phyloP scores from a whole-genome alignment of 2,888 invertebrate genomes.

The Sphaerophoria rueppellii region DNA sequence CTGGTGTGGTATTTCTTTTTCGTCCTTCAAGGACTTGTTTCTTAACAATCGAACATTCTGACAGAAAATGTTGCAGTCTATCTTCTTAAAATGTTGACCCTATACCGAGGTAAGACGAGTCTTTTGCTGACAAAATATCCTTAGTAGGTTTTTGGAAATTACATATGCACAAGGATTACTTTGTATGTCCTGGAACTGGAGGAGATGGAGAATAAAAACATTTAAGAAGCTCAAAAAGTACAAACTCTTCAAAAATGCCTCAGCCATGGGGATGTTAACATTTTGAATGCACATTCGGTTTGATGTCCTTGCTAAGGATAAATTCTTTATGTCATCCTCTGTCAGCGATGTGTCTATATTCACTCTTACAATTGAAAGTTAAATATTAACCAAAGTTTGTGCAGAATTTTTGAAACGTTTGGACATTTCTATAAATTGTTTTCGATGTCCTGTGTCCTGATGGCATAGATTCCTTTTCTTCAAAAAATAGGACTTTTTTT shows the following conservation, averaged over 20 bases:
- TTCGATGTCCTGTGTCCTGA: conserved; percentile 34
- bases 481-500: conserved; percentile 2
- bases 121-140: conserved; percentile 61
- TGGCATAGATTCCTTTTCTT: conserved; percentile 53
- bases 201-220: background rate
- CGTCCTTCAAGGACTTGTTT: conserved; percentile 28
- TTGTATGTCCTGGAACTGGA: conserved; percentile 17
- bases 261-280: conserved; percentile 6
- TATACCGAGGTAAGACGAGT: background rate
- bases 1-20: conserved; percentile 12
- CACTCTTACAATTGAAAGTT: conserved; percentile 64
- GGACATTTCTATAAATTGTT: conserved; percentile 49
- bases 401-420: conserved; percentile 34
- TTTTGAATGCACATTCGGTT: conserved; percentile 27
- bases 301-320: conserved; percentile 40
- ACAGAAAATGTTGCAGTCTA: conserved; percentile 23
- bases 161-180: conserved; percentile 60
- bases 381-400: conserved; percentile 65
- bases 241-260: conserved; percentile 51
- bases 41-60: conserved; percentile 39
- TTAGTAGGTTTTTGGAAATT: conserved; percentile 42
- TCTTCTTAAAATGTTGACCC: conserved; percentile 22
- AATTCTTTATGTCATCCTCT: conserved; percentile 33
- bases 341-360: conserved; percentile 20
- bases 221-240: conserved; percentile 57